Base-by-base conservation (phyloP, 2,113 vertebrate species). In the Bubo blakistoni region DNA sequence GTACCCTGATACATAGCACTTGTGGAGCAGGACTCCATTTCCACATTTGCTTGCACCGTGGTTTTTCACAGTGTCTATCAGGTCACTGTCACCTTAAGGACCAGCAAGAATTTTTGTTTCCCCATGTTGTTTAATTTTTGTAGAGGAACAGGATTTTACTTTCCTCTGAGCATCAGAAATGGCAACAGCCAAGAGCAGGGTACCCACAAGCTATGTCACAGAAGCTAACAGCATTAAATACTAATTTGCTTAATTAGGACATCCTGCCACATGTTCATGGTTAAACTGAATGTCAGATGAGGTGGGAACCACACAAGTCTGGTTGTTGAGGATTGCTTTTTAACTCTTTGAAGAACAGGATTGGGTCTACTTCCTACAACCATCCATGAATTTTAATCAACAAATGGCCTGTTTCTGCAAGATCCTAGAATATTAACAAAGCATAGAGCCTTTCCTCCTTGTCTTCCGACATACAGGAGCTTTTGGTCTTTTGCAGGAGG, bases 11-110 rank as follows among this genome's bases (percentile, higher is more conserved):
- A 44, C 1, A 0, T 0, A 10, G 32, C 70, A 26, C 11, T 25
- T 17, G 30, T 11, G 18, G 21, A 52, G 11, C 32, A 14, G 18
- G 17, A 47, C 47, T 71, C 17, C 3, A 1, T 11, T 46, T 51
- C n/a, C 14, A 51, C 6, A 6, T 16, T 59, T 18, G 3, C 32
- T 86, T 54, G 11, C 34, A n/a, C 11, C 3, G 3, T 2, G 0
- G 16, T 61, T 78, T 81, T 66, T 63, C 21, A 29, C 17, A 3
- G 6, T 11, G 10, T 59, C 30, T 57, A 2, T 51, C 36, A 29
- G 14, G 12, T 42, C 26, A 20, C 16, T n/a, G 2, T 25, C 11
- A 21, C 38, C 14, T 52, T 38, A 27, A 86, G 16, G 2, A 74
- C 5, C 22, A 85, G 29, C 17, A 67, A 44, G n/a, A 90, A 13